Percentiles rank a stretch among this genome's conserved stretches.
These are phyloP conservation scores for Aethes cnicana DNA, from an alignment of 2,888 invertebrate genomes.

Conservation along the genomic window DNA sequence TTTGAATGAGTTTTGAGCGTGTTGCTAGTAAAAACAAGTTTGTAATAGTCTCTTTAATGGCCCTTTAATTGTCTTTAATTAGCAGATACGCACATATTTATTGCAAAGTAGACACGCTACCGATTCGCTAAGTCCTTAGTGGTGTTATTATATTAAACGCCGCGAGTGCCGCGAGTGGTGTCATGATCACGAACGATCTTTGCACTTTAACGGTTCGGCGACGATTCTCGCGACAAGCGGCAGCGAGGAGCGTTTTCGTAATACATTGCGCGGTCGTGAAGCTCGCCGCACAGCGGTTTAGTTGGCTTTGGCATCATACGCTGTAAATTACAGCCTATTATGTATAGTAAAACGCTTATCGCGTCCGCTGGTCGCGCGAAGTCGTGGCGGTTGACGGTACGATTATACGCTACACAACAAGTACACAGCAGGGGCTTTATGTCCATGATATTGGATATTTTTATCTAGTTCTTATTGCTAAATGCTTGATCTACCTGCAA, in stretches of 20 bases:
- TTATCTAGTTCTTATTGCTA: constrained; percentile 31
- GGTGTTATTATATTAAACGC: constrained; percentile 39
- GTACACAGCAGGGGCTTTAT: constrained; percentile 27
- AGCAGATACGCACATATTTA: constrained; percentile 49
- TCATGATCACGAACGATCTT: constrained; percentile 38
- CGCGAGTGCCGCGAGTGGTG: constrained; percentile 29
- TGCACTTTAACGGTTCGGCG: no score
- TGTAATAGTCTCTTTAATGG: constrained; percentile 45
- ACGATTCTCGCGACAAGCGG: no score
- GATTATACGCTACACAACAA: no score
- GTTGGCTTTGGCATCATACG: no score
- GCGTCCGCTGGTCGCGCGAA: no score
- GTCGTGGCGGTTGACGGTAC: constrained; percentile 29
- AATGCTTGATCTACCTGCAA: constrained; percentile 32
- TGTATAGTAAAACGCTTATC: no score
- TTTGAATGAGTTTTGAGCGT: constrained; percentile 5
- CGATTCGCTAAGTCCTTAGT: constrained; percentile 36
- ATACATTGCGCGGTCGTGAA: no score
- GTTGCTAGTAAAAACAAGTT: constrained; percentile 32
- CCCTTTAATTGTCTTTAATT: constrained; percentile 44
- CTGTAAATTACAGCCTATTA: no score
- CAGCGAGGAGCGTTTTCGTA: no score
- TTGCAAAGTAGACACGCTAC: constrained; percentile 41
- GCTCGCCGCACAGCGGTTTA: no score
- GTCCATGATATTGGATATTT: constrained; percentile 10